phyloP scores from a whole-genome alignment of 2,888 invertebrate species.

The Callosobruchus maculatus region DNA sequence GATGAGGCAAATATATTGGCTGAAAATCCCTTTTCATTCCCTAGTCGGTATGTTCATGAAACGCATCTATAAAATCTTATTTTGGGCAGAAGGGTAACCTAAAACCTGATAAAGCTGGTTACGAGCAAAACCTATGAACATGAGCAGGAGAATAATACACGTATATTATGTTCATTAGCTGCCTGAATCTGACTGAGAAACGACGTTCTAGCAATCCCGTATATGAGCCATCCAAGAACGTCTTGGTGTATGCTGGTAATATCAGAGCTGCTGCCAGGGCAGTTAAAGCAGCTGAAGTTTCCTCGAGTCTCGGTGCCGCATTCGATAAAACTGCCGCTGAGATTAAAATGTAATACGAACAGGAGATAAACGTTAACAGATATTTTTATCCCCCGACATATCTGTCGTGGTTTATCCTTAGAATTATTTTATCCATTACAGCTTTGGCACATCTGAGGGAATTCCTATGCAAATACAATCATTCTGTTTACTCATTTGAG shows the following conservation, averaged over 20 bases:
- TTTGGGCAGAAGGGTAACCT: too few relatives aligned
- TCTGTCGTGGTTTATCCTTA: background rate
- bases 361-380: background rate
- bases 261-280: background rate
- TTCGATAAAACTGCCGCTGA: background rate
- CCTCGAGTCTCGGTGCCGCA: background rate
- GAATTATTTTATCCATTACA: background rate
- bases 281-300: background rate
- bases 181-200: background rate
- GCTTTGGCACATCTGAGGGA: slow-evolving; percentile 1
- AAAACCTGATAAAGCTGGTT: too few relatives aligned
- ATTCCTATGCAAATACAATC: slow-evolving; percentile 8
- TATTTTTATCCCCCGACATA: background rate
- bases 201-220: background rate
- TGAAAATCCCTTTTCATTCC: too few relatives aligned
- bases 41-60: too few relatives aligned
- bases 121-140: background rate
- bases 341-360: background rate
- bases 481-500: slow-evolving; percentile 5
- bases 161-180: background rate
- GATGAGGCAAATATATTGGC: too few relatives aligned
- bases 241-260: background rate
- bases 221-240: background rate
- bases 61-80: too few relatives aligned
- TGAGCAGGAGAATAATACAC: background rate